A percentile compares a stretch with the other conserved stretches of the same genome.
These are phyloP conservation scores for Electrophaes corylata DNA, from an alignment of 2,888 invertebrate species.

Conservation along the genomic window DNA sequence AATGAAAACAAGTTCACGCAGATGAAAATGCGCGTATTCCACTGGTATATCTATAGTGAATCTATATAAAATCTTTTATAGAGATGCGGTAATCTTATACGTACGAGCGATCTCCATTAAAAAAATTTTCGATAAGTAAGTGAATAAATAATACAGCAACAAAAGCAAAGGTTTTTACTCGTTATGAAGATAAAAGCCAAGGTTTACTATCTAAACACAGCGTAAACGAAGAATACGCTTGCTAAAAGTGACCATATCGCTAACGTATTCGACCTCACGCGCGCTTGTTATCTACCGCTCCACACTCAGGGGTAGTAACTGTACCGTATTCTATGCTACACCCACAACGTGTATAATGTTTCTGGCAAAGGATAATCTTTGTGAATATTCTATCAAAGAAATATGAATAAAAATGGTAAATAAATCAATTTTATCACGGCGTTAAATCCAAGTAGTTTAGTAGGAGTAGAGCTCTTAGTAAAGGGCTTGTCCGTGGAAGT, in stretches of 20 bases:
- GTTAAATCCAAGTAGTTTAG: no score
- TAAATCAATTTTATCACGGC: background rate
- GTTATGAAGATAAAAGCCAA: background rate
- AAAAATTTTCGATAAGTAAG: background rate
- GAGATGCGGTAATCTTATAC: no score
- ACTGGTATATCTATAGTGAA: no score
- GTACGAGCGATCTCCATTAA: background rate
- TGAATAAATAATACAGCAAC: background rate
- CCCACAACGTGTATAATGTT: slow-evolving; percentile 56
- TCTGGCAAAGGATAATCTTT: slow-evolving; percentile 71
- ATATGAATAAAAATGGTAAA: background rate
- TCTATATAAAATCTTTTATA: no score
- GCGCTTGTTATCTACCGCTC: slow-evolving; percentile 57
- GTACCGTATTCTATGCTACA: background rate
- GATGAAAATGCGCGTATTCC: no score
- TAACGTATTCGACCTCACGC: slow-evolving; percentile 75
- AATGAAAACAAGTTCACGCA: no score
- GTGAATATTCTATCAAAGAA: slow-evolving; percentile 47
- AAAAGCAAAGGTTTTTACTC: background rate
- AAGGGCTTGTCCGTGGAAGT: background rate
- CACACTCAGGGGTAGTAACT: slow-evolving; percentile 47
- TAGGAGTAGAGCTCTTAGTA: no score
- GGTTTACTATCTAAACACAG: slow-evolving; percentile 8
- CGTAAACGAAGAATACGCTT: slow-evolving; percentile 44
- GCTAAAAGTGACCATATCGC: slow-evolving; percentile 61